Evolutionary conservation across 2,797 vertebrate species (phyloP), one percentile per base, ranked within the genome.

Genomic region (Halcyon chelicuti): DNA sequence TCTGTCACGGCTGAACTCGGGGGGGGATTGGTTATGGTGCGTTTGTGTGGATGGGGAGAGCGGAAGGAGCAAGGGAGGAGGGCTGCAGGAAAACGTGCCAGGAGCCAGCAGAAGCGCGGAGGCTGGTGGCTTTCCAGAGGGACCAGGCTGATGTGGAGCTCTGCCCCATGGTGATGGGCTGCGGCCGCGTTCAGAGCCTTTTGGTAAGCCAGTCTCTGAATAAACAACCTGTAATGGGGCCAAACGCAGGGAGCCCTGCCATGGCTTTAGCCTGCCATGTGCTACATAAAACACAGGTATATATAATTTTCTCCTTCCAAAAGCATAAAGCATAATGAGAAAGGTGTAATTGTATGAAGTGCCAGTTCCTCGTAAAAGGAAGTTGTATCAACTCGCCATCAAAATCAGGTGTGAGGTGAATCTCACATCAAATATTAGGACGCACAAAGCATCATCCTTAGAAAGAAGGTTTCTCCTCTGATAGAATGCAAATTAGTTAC

Each of bases 81-180:
- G 8, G 5, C 5, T 22, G 35, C 23, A 7, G 37, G n/a, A 15
- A 10, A 39, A 26, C 3, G 3, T 0, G 2, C 18, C 26, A 21
- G 40, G 22, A 47, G 4, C 19, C n/a, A 31, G 28, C 20, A 33
- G 76, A 20, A 58, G 46, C 23, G 2, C 3, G 2, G 57, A 35
- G 16, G 35, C 62, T 10, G n/a, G 55, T 33, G 49, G 49, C 49
- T 51, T 26, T 51, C 33, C 11, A 4, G 44, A 37, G 49, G 47
- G 47, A 25, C 23, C 12, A 5, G 31, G 47, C 14, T n/a, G 26
- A 37, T 17, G 9, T 18, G 1, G 2, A n/a, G 16, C 33, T 73
- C 46, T 16, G 39, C 33, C 9, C n/a, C 17, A 25, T 8, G 14
- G 47, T 25, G 47, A 49, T 14, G 23, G 25, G 47, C 47, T 49